phyloP scores from a whole-genome alignment of 2,797 vertebrate genomes.

The Poecile montanus region DNA sequence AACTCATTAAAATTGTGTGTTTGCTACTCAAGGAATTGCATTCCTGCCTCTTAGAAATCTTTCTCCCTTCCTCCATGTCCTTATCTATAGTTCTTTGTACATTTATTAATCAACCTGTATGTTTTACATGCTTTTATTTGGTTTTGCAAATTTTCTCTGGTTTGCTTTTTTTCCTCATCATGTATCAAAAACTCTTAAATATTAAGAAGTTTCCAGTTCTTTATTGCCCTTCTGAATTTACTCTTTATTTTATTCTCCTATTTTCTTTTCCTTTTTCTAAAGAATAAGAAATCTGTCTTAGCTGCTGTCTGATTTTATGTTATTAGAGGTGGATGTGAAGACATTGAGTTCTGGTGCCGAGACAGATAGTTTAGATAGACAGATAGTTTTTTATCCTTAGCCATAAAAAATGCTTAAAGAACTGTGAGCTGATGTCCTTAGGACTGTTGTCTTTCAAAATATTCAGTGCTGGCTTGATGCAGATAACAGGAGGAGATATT shows the following conservation, averaged over 20 bases:
- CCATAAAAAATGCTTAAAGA: background rate
- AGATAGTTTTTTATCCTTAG: background rate
- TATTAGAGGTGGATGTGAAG: background rate
- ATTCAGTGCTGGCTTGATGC: background rate
- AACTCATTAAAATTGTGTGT: background rate
- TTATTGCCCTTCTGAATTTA: background rate
- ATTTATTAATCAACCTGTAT: background rate
- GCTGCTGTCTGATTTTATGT: background rate
- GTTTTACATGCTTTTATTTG: background rate
- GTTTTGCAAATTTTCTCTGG: background rate
- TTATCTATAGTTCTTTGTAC: background rate
- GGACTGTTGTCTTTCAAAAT: background rate
- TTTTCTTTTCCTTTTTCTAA: background rate
- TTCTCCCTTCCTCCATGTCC: background rate
- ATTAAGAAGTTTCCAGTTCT: background rate
- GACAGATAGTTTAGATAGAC: background rate
- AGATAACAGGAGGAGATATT: background rate
- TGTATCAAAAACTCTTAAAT: background rate
- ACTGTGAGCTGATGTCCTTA: background rate
- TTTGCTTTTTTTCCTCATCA: background rate
- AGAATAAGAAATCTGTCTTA: background rate
- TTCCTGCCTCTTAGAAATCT: background rate
- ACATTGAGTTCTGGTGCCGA: background rate
- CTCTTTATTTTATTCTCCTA: background rate
- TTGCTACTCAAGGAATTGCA: background rate